Conservation (phyloP, 2,888 invertebrate species). For the Amphimallon solstitiale region DNA sequence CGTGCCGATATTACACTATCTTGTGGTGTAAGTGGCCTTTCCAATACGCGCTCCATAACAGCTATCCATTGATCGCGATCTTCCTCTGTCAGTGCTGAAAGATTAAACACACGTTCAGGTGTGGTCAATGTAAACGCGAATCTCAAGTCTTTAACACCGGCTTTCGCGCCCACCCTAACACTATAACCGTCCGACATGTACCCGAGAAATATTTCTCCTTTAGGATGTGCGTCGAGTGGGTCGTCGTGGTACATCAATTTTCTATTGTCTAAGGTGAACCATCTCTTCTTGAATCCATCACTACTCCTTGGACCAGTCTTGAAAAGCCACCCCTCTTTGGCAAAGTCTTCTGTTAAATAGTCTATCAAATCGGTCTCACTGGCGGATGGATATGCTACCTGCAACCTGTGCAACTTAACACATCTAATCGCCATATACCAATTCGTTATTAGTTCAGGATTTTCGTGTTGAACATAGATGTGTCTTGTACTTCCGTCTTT, state of each 20-base stretch:
- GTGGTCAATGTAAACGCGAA: conserved; percentile 86
- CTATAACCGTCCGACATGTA: conserved; percentile 80
- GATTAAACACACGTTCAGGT: conserved; percentile 79
- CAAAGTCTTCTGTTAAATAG: conserved; percentile 83
- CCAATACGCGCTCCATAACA: conserved; percentile 78
- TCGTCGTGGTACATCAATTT: conserved; percentile 95
- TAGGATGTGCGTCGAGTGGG: conserved; percentile 86
- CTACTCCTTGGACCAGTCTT: conserved; percentile 87
- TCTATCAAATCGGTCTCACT: conserved; percentile 77
- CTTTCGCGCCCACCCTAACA: conserved; percentile 74
- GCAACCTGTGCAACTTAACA: conserved; percentile 83
- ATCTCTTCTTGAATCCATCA: conserved; percentile 85
- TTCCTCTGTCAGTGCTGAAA: conserved; percentile 79
- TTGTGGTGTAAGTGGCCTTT: conserved; percentile 80
- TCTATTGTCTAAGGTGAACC: conserved; percentile 89
- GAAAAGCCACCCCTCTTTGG: conserved; percentile 87
- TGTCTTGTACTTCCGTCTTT: conserved; percentile 88
- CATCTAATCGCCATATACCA: conserved; percentile 79
- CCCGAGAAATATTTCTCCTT: conserved; percentile 87
- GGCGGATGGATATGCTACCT: conserved; percentile 84
- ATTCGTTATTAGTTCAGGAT: conserved; percentile 84
- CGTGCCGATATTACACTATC: conserved; percentile 80
- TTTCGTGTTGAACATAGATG: conserved; percentile 88
- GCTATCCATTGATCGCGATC: conserved; percentile 85
- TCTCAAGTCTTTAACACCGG: conserved; percentile 78